These are phyloP conservation scores for Ictalurus furcatus DNA, from an alignment of 2,113 vertebrate species.

Conservation along the genomic window DNA sequence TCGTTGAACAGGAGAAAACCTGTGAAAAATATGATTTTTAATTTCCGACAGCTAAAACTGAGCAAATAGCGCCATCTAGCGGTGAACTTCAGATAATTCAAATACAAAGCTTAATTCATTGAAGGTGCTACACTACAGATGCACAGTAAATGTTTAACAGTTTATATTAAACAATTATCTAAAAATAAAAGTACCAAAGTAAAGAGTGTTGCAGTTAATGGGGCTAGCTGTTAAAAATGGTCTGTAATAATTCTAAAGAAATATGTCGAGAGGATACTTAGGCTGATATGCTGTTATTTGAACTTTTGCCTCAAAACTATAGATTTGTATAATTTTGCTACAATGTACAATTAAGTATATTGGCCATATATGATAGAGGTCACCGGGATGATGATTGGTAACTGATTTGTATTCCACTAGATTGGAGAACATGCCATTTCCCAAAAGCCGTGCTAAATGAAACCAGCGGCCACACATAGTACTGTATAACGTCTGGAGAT, in stretches of 20 bases:
- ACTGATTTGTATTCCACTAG: not conserved
- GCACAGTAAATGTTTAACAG: not conserved
- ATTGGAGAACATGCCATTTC: not conserved
- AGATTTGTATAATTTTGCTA: not conserved
- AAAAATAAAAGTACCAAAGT: not conserved
- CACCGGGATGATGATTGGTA: not conserved
- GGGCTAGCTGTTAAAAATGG: not conserved
- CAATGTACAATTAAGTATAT: not conserved
- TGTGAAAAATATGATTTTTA: not conserved
- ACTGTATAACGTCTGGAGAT: not conserved
- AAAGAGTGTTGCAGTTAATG: not conserved
- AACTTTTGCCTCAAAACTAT: not conserved
- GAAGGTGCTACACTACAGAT: not conserved
- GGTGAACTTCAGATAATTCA: constrained; percentile 22
- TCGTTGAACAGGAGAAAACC: not conserved
- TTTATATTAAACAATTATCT: not conserved
- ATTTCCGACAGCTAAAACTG: not conserved
- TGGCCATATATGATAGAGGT: not conserved
- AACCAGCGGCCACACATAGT: not conserved
- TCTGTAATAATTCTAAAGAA: not conserved
- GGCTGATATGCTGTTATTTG: not conserved
- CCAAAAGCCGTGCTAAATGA: not conserved
- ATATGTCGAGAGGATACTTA: not conserved
- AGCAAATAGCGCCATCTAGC: constrained; percentile 53
- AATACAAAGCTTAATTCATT: not conserved